phyloP scores from a whole-genome alignment of 2,888 invertebrate species.

The Archaeoteleia sp. region DNA sequence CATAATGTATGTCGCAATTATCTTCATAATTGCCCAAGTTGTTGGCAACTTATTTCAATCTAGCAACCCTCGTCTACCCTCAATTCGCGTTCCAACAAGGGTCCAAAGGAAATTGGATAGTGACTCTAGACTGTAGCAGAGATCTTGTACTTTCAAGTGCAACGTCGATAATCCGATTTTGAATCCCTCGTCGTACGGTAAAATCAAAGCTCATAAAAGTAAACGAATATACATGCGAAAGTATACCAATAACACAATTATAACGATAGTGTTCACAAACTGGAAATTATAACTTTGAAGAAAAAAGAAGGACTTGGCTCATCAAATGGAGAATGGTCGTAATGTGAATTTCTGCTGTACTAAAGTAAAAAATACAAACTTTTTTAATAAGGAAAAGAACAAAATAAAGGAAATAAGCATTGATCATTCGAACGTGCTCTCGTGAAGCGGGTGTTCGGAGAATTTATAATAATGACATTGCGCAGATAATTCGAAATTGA shows the following conservation, averaged over 20 bases:
- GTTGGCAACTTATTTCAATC: constrained; percentile 68
- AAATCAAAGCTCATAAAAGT: constrained; percentile 45
- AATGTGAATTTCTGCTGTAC: too few species aligned
- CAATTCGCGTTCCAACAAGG: constrained; percentile 52
- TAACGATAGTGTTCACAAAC: too few species aligned
- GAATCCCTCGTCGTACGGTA: constrained; percentile 25
- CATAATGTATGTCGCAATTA: constrained; percentile 72
- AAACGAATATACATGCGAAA: constrained; percentile 7
- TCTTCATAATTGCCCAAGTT: constrained; percentile 71
- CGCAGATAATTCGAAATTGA: constrained; percentile 60
- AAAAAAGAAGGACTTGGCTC: too few species aligned
- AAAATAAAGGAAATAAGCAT: too few species aligned
- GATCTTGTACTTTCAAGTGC: constrained; percentile 49
- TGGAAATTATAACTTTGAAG: too few species aligned
- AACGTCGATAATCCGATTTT: constrained; percentile 48
- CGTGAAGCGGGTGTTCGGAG: not conserved
- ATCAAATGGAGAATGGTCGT: not conserved
- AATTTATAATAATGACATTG: constrained; percentile 42
- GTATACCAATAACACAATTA: constrained; percentile 16
- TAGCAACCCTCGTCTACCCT: constrained; percentile 51
- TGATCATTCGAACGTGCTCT: too few species aligned
- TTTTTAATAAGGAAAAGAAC: too few species aligned
- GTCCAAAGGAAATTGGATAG: constrained; percentile 54
- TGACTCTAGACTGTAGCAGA: constrained; percentile 42
- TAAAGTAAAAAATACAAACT: too few species aligned